Evolutionary conservation across 2,797 vertebrate species (phyloP), one percentile per base, ranked within the genome.

Genomic region (Smutsia temminckii): DNA sequence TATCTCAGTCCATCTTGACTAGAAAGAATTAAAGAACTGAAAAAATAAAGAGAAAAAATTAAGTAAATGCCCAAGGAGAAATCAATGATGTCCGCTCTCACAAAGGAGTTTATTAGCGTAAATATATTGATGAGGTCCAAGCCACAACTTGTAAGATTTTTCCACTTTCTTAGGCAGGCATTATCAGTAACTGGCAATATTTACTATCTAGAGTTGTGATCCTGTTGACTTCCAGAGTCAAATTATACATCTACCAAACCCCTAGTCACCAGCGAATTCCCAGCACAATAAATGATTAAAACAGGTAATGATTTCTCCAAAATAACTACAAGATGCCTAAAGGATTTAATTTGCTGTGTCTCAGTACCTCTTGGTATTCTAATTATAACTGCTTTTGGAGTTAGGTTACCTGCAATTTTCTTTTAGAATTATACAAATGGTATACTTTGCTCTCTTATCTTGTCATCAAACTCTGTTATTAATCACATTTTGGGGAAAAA

Each of bases 381-480:
- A 98, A 98, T 98, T 97, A 97, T 97, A 89, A 97, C 95, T 98
- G 97, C 95, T 97, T 97, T 97, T 94, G 57, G 89, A 98, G 94
- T 97, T 97, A 98, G 98, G 96, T 97, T 98, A 98, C 97, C 97
- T 97, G 89, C 95, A 98, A 98, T 98, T 98, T 98, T 98, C 97
- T 97, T 97, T 97, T 80, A 97, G 94, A 96, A 96, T 93, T 95
- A 97, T 95, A 97, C 96, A 98, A 97, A 84, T 34, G 0, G 59
- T 96, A 96, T 86, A 96, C 96, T 98, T 97, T 98, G 88, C 97
- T 98, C 98, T 97, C 94, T 98, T 98, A 98, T 97, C 97, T 96
- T 97, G 97, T 98, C 96, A 87, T 84, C 92, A 95, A 97, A 98
- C 96, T 96, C 95, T 98, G 89, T 96, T 97, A 98, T 97, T 97